Conservation (phyloP, 1,140 invertebrate species). For the Mizuhopecten yessoensis region DNA sequence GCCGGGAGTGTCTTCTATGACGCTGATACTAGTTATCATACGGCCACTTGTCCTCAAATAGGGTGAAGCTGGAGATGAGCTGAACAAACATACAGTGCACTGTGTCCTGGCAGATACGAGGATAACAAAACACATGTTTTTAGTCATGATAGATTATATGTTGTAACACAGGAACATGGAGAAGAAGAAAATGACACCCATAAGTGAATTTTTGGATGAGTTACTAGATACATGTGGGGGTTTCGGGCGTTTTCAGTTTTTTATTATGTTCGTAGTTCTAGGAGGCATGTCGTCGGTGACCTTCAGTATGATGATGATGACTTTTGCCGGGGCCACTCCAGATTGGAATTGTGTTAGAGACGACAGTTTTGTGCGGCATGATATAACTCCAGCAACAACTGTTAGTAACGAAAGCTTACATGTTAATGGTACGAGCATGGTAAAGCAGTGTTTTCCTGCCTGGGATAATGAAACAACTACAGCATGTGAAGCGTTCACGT, state of each 20-base stretch:
- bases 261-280: not conserved
- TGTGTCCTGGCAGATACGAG: not conserved
- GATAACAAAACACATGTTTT: not conserved
- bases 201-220: slow-evolving; percentile 5
- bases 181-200: too few species aligned
- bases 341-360: not conserved
- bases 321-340: not conserved
- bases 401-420: not conserved
- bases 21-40: not conserved
- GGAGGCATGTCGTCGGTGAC: not conserved
- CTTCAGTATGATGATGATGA: slow-evolving; percentile 19
- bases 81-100: not conserved
- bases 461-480: not conserved
- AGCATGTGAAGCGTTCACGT: not conserved
- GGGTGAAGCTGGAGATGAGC: not conserved
- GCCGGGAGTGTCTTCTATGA: too few species aligned
- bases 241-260: not conserved
- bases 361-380: not conserved
- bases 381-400: not conserved
- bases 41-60: not conserved
- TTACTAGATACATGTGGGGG: not conserved
- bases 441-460: not conserved
- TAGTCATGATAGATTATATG: not conserved
- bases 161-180: not conserved
- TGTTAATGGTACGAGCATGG: not conserved